Percentiles rank a stretch among this genome's conserved stretches.
Evolutionary conservation across 2,888 invertebrate genomes (phyloP).

Genomic region (Mythimna loreyi): DNA sequence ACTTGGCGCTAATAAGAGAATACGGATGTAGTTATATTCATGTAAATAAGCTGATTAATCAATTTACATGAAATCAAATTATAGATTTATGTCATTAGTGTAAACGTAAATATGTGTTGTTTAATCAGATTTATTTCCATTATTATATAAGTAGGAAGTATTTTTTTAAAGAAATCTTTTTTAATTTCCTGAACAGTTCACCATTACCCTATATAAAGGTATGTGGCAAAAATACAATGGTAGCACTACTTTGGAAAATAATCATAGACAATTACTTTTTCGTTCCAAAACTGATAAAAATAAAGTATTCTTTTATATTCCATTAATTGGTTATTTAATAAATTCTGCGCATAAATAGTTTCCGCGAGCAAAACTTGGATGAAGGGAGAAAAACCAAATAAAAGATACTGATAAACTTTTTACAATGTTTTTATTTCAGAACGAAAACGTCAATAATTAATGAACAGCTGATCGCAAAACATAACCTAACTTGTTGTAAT

Average conservation of each 20-base stretch:
- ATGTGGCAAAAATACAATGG: background rate
- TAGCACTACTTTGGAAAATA: slow-evolving; percentile 16
- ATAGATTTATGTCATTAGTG: background rate
- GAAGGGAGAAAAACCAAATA: too few species aligned
- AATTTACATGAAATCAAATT: too few species aligned
- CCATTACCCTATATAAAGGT: background rate
- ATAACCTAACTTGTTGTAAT: slow-evolving; percentile 49
- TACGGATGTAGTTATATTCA: too few species aligned
- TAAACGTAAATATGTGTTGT: background rate
- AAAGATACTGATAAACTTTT: background rate
- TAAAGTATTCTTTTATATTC: background rate
- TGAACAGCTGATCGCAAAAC: slow-evolving; percentile 60
- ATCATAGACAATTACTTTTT: slow-evolving; percentile 41
- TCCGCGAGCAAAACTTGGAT: accelerated
- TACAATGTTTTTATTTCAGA: slow-evolving; percentile 9
- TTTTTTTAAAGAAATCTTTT: too few species aligned
- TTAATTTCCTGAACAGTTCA: background rate
- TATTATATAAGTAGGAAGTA: too few species aligned
- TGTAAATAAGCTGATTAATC: too few species aligned
- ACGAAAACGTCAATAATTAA: slow-evolving; percentile 46
- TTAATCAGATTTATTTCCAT: background rate
- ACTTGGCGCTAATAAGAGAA: too few species aligned
- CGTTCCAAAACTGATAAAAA: slow-evolving; percentile 24
- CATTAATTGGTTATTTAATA: accelerated
- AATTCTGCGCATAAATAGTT: accelerated